These are phyloP conservation scores for Paedocypris sp. DNA, from an alignment of 2,113 vertebrate genomes.

Conservation along the genomic window DNA sequence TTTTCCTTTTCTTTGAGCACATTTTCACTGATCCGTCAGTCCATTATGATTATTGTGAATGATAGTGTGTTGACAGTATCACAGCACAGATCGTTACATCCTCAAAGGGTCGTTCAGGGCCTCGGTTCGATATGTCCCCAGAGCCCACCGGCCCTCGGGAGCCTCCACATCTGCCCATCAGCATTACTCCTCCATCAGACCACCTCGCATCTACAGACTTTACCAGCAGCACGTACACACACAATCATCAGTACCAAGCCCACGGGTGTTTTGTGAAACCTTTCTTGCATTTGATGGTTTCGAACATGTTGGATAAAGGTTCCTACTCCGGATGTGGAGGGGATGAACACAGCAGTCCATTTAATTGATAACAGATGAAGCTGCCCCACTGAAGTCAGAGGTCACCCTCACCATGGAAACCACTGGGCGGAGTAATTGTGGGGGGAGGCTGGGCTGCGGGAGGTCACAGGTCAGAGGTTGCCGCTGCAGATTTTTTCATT, in stretches of 20 bases:
- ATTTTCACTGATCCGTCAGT: conserved; percentile 49
- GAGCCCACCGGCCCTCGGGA: conserved; percentile 24
- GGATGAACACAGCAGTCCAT: conserved; percentile 44
- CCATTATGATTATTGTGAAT: conserved; percentile 50
- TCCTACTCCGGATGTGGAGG: background rate
- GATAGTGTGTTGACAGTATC: conserved; percentile 46
- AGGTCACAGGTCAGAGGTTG: conserved; percentile 64
- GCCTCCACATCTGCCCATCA: conserved; percentile 22
- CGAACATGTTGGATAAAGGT: background rate
- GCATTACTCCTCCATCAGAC: conserved; percentile 25
- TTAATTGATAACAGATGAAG: conserved; percentile 79
- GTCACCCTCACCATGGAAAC: conserved; percentile 66
- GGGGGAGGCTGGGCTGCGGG: conserved; percentile 37
- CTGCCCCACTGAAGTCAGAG: conserved; percentile 53
- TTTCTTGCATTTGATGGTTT: too few species aligned
- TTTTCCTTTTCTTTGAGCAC: too few species aligned
- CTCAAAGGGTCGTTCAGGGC: conserved; percentile 54
- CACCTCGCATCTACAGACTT: conserved; percentile 6
- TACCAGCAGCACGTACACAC: too few species aligned
- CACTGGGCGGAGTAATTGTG: conserved; percentile 40
- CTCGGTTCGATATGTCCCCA: conserved; percentile 40
- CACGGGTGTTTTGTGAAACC: too few species aligned
- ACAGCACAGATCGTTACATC: conserved; percentile 48
- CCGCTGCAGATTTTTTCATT: conserved; percentile 56
- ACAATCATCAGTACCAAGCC: too few species aligned